Evolutionary conservation across 2,113 vertebrate species (phyloP).

Genomic region (Embiotoca jacksoni): DNA sequence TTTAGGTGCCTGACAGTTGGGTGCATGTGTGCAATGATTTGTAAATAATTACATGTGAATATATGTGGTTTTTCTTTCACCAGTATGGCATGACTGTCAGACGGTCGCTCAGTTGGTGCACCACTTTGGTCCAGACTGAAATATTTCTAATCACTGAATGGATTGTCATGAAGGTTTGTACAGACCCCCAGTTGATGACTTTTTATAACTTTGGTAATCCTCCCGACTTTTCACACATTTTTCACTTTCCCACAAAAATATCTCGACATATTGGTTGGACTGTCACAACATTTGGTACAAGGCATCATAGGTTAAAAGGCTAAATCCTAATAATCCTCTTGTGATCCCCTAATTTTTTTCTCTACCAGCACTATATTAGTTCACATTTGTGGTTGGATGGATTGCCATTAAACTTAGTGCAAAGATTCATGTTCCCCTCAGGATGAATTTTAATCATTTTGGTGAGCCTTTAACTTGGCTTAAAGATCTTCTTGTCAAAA

Average conservation of each 20-base stretch:
- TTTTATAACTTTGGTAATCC: not conserved
- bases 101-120: not conserved
- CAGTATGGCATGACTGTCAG: not conserved
- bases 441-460: not conserved
- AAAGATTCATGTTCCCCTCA: not conserved
- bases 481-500: too few species aligned
- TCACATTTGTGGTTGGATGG: not conserved
- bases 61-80: not conserved
- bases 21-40: slow-evolving; percentile 42
- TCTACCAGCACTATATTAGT: too few species aligned
- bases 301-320: too few species aligned
- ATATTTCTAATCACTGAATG: not conserved
- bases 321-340: too few species aligned
- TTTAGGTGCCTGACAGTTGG: slow-evolving; percentile 36
- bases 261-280: too few species aligned
- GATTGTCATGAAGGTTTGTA: not conserved
- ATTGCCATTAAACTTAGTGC: not conserved
- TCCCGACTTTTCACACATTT: too few species aligned
- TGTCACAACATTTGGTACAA: too few species aligned
- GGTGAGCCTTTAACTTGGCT: too few species aligned
- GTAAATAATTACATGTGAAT: slow-evolving; percentile 20
- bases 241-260: too few species aligned
- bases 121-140: not conserved
- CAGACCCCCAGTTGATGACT: not conserved
- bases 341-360: too few species aligned